phyloP scores from a whole-genome alignment of 2,888 invertebrate species.

The Mesoligia furuncula region DNA sequence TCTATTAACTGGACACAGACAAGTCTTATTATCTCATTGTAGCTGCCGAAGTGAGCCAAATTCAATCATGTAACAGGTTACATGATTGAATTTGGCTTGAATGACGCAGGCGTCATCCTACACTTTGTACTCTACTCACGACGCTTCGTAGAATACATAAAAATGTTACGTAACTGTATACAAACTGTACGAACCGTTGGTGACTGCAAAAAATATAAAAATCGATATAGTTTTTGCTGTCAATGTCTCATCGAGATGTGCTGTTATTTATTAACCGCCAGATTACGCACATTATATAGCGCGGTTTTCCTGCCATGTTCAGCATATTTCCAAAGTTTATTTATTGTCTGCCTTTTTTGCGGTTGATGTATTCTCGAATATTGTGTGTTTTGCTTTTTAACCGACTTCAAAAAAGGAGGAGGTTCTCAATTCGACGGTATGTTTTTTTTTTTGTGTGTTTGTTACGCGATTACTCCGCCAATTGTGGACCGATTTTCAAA shows the following conservation, averaged over 20 bases:
- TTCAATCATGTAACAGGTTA: constrained; percentile 50
- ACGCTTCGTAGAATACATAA: constrained; percentile 37
- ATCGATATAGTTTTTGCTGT: constrained; percentile 65
- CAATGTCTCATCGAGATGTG: constrained; percentile 57
- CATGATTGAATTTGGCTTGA: constrained; percentile 2
- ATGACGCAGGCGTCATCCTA: constrained; percentile 42
- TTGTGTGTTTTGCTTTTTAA: constrained; percentile 39
- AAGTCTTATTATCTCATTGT: constrained; percentile 43
- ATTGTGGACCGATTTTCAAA: no score
- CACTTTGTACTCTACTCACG: constrained; percentile 45
- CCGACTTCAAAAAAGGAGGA: no score
- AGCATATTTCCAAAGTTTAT: constrained; percentile 62
- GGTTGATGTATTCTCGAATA: constrained; percentile 25
- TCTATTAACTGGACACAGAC: constrained; percentile 35
- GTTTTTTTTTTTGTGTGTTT: no score
- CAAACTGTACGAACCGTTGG: constrained; percentile 50
- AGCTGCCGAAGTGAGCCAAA: constrained; percentile 42
- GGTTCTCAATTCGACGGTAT: no score
- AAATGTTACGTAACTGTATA: constrained; percentile 60
- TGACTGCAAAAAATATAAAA: constrained; percentile 62
- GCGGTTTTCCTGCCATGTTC: constrained; percentile 54
- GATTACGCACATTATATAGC: constrained; percentile 65
- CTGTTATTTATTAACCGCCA: constrained; percentile 66
- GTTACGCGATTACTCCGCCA: no score
- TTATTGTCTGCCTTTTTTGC: constrained; percentile 53